Percentiles rank a stretch among this genome's conserved stretches.
These are phyloP conservation scores for Sylvia borin DNA, from an alignment of 2,797 vertebrate species.

Conservation along the genomic window DNA sequence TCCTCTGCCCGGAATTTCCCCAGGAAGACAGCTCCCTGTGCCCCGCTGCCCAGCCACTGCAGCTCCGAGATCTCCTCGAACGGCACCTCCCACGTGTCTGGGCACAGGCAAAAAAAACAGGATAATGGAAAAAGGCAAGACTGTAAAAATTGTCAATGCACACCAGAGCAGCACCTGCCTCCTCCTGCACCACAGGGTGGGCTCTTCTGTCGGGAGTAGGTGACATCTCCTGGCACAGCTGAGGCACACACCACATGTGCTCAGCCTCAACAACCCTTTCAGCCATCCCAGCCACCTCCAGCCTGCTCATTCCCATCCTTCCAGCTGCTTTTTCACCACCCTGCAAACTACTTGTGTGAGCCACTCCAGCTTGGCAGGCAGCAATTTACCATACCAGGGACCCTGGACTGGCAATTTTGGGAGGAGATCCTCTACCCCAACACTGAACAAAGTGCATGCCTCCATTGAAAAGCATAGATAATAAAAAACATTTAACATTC, in stretches of 20 bases:
- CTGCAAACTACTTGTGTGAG: neutral
- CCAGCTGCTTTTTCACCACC: neutral
- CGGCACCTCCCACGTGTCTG: slow-evolving; percentile 98
- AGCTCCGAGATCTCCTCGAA: slow-evolving; percentile 98
- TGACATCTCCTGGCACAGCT: neutral
- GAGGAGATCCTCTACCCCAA: neutral
- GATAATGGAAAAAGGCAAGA: neutral
- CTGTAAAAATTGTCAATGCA: neutral
- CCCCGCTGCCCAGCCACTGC: slow-evolving; percentile 97
- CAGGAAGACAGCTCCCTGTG: slow-evolving; percentile 95
- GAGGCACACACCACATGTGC: rapidly evolving
- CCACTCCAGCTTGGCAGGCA: neutral
- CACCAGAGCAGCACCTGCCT: neutral
- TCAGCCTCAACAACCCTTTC: neutral
- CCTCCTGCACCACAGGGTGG: neutral
- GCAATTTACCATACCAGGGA: neutral
- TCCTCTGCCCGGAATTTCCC: slow-evolving; percentile 95
- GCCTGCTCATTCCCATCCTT: neutral
- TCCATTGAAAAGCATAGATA: neutral
- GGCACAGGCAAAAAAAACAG: neutral
- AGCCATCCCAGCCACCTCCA: neutral
- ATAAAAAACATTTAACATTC: neutral
- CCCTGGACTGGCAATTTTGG: neutral
- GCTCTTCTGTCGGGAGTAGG: neutral
- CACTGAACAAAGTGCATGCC: neutral